These are phyloP conservation scores for Patella vulgata DNA, from an alignment of 1,140 invertebrate species.

Conservation along the genomic window DNA sequence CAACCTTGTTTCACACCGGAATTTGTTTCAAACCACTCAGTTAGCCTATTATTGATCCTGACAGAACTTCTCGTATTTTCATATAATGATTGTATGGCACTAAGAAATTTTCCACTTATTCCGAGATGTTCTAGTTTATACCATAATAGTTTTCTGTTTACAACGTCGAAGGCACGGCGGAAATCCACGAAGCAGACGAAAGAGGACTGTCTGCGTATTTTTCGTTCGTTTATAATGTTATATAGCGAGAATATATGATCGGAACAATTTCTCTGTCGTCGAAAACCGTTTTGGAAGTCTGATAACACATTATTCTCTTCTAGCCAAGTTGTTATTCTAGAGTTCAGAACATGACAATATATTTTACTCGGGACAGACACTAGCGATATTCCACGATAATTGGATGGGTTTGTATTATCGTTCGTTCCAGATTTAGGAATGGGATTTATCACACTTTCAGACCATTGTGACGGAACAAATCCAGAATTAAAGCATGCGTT, in stretches of 20 bases:
- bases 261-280: slow-evolving; percentile 9
- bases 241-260: slow-evolving; percentile 15
- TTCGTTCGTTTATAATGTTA: slow-evolving; percentile 13
- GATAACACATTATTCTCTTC: slow-evolving; percentile 2
- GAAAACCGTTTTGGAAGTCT: slow-evolving; percentile 24
- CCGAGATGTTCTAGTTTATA: slow-evolving; percentile 9
- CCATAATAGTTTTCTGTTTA: slow-evolving; percentile 10
- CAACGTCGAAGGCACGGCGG: slow-evolving; percentile 12
- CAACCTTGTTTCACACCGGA: too few relatives aligned
- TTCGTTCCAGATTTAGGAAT: slow-evolving; percentile 9
- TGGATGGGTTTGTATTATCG: background rate
- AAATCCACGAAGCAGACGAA: slow-evolving; percentile 21
- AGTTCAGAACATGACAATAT: slow-evolving; percentile 16
- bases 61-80: too few relatives aligned
- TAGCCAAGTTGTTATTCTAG: slow-evolving; percentile 5
- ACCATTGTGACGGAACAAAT: slow-evolving; percentile 6
- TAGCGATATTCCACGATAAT: slow-evolving; percentile 10
- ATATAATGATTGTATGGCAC: slow-evolving; percentile 1
- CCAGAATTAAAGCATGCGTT: slow-evolving; percentile 9
- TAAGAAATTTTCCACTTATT: slow-evolving; percentile 8
- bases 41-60: too few relatives aligned
- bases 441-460: slow-evolving; percentile 10
- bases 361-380: slow-evolving; percentile 15
- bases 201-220: background rate
- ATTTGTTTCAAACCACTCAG: too few relatives aligned